Base-by-base conservation (phyloP, 1,140 invertebrate species). In the Procambarus virginalis region DNA sequence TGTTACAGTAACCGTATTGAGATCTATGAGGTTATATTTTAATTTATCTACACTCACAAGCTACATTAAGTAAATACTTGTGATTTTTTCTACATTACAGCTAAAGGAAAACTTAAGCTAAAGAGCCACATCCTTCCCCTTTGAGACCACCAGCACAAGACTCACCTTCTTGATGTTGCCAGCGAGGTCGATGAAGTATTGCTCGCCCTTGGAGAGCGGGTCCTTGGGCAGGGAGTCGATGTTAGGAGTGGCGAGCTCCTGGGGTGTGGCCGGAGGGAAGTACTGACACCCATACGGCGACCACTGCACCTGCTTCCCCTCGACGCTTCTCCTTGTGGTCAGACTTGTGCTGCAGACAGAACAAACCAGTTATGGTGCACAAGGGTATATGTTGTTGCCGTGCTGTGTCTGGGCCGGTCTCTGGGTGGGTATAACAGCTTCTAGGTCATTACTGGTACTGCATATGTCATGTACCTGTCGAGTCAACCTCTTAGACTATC, bases 141-240 rank as follows among this genome's bases (percentile, higher is more conserved):
- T 1, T 34, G 34, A 34, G 34, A 34, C 34, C 34, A 34, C 34
- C 34, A 34, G 34, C 34, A 34, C 34, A 34, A 49, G 34, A 64
- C 70, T 87, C 93, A 95, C 95, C 94, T 99, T 99, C 92, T 97
- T 96, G 84, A 99, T 98, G 93, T 99, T 98, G 3, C 98, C 98
- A n/a, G 97, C 98, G 84, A 99, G 94, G 94, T 99, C 98, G 83
- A 98, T 95, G 94, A 97, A 99, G 94, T 99, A 99, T 93, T 99
- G 98, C 93, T 98, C 97, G 22, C 98, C 98, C 92, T 96, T 96
- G 91, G 96, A 96, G 1, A 99, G 94, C 0, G 97, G 97, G 93
- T 98, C 97, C 92, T 96, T 95, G 68, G 97, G 97, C 87, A 98
- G 94, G 12, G 97, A 97, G 93, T 97, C 96, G 85, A 98, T 93